Evolutionary conservation across 1,140 invertebrate species (phyloP), one percentile per base, ranked within the genome.

Genomic region (Sycophaga agraensis): DNA sequence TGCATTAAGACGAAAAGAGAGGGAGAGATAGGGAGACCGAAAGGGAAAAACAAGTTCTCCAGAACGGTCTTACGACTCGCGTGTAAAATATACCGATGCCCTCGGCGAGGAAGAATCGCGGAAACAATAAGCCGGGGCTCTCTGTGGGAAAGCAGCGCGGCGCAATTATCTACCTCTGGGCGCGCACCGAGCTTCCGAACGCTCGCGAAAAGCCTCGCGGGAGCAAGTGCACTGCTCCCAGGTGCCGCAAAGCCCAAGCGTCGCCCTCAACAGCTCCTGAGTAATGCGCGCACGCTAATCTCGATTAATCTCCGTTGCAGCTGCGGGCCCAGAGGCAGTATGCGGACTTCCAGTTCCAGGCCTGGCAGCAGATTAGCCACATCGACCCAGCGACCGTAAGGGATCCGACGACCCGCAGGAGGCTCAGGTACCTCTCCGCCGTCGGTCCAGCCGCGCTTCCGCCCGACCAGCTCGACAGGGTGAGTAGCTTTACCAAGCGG

Each of bases 391-490:
- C 86, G 16, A 79, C 77, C 6, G 85, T 95, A 35, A 82, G 85
- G 4, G 90, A 96, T 75, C 83, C 85, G 11, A 74, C 80, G 6
- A 84, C 90, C 0, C 88, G 86, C 70, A 79, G 94, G 59, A 89
- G 93, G 72, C 81, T 96, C 9, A 85, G 87, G 69, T 84, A 89
- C 56, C 83, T 95, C 22, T 89, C 91, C 9, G 86, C 89, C 42
- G 88, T 94, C 28, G 95, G 94, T 22, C 89, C 90, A 8, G 87
- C 92, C 34, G 93, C 92, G 0, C 76, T 97, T 49, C 87, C 90
- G 1, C 86, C 90, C 8, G 90, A 93, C 71, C 89, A 93, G 66
- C 80, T 94, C 1, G 90, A 92, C 66, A 85, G 92, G 73, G 92
- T 96, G 82, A 85, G 83, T 80, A 65, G 48, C 28, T 48, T 54